These are phyloP conservation scores for Sericinus montela DNA, from an alignment of 2,888 invertebrate genomes.

Conservation along the genomic window DNA sequence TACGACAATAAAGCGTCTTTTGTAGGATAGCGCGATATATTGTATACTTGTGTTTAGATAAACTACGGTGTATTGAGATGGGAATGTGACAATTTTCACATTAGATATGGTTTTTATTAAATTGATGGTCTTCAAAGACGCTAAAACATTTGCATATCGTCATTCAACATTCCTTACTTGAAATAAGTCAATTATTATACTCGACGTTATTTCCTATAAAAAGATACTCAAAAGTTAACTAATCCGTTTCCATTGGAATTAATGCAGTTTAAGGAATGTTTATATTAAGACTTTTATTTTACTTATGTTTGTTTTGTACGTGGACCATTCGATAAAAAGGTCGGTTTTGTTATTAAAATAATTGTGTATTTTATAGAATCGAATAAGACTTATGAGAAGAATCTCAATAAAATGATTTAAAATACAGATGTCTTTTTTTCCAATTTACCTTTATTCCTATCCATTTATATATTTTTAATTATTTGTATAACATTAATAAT, in stretches of 20 bases:
- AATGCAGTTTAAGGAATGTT: neutral
- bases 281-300: neutral
- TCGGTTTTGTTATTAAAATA: neutral
- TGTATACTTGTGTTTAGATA: neutral
- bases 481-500: too few species aligned
- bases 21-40: slow-evolving; percentile 3
- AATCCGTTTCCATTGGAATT: neutral
- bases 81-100: neutral
- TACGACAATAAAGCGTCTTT: slow-evolving; percentile 20
- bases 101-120: neutral
- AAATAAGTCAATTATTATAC: neutral
- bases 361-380: neutral
- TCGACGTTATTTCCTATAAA: neutral
- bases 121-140: slow-evolving; percentile 4
- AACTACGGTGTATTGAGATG: neutral
- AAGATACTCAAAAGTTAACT: slow-evolving; percentile 1
- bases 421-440: too few species aligned
- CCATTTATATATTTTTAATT: too few species aligned
- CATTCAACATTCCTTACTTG: slow-evolving; percentile 7
- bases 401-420: slow-evolving; percentile 29
- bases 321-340: neutral
- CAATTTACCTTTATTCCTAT: too few species aligned
- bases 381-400: slow-evolving; percentile 18
- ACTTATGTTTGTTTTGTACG: neutral
- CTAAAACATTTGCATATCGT: neutral